Conservation (phyloP, 2,113 vertebrate species). For the Tapirus terrestris region DNA sequence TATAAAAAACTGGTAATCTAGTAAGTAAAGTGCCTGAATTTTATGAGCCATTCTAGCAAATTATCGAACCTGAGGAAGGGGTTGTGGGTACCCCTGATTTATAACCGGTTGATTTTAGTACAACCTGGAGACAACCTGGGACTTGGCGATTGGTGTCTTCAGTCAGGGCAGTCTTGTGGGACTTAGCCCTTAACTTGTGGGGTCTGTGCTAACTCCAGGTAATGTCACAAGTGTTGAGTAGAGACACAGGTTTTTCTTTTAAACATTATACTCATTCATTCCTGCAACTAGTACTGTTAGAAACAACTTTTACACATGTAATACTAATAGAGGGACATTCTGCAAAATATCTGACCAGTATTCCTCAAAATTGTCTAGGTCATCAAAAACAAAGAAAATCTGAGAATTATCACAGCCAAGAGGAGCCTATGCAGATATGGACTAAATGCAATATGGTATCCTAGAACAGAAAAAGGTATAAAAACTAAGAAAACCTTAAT, state of each 20-base stretch:
- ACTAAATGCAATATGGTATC: background rate
- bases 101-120: background rate
- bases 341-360: background rate
- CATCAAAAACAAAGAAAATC: background rate
- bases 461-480: background rate
- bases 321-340: background rate
- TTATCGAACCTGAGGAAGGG: background rate
- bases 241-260: background rate
- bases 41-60: background rate
- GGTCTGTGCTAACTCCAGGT: background rate
- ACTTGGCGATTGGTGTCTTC: background rate
- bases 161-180: background rate
- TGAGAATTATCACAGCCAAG: background rate
- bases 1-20: background rate
- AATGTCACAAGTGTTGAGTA: background rate
- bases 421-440: background rate
- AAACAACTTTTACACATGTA: background rate
- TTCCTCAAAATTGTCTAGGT: background rate
- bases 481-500: background rate
- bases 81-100: background rate
- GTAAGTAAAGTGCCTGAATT: background rate
- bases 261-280: background rate
- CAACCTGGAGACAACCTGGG: background rate
- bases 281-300: background rate
- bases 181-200: background rate